A percentile compares a stretch with the other conserved stretches of the same genome.
phyloP scores from a whole-genome alignment of 2,797 vertebrate genomes.

The Denticeps clupeoides region DNA sequence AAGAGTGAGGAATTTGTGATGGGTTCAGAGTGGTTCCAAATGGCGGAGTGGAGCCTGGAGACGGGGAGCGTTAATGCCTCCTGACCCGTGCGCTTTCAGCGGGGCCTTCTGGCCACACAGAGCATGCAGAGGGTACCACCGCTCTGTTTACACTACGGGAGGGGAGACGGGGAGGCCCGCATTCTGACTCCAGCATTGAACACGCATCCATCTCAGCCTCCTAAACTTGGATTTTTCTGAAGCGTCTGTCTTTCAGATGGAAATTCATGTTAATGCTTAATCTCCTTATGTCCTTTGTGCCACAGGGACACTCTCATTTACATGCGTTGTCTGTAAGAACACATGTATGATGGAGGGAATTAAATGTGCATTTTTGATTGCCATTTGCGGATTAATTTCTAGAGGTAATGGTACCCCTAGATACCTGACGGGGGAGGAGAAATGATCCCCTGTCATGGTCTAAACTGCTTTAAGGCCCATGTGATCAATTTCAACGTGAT shows the following conservation, averaged over 20 bases:
- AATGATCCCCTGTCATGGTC: no score
- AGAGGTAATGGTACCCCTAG: no score
- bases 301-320: background rate
- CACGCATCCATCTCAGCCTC: no score
- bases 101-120: conserved; percentile 15
- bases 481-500: no score
- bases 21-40: conserved; percentile 70
- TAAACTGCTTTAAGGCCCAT: no score
- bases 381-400: no score
- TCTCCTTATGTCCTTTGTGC: conserved; percentile 4
- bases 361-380: conserved; percentile 16
- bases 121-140: conserved; percentile 15
- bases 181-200: no score
- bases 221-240: no score
- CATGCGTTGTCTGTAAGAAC: conserved; percentile 1
- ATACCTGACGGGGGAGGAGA: no score
- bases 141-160: no score
- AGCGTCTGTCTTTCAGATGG: no score
- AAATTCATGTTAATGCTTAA: conserved; percentile 10
- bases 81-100: conserved; percentile 34
- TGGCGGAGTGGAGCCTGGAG: conserved; percentile 55
- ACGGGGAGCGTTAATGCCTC: conserved; percentile 59
- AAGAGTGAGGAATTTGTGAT: conserved; percentile 76
- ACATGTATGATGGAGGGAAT: conserved; percentile 4
- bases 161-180: no score